Evolutionary conservation across 2,113 vertebrate species (phyloP).

Genomic region (Penelope pileata): DNA sequence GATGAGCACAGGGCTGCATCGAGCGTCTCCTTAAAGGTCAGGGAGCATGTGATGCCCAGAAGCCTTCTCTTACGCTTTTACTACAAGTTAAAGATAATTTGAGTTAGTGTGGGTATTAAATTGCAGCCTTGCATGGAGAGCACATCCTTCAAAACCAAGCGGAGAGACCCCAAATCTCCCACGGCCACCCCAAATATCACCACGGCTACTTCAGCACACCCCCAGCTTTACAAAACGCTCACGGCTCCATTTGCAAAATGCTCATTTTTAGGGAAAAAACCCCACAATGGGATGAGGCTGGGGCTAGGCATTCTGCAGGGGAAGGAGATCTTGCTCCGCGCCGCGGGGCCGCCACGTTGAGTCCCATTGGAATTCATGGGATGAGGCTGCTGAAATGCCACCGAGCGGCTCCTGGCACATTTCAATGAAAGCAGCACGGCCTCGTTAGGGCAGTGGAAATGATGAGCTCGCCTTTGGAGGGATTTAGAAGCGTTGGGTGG

Average conservation of each 20-base stretch:
- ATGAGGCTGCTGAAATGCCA: slow-evolving; percentile 16
- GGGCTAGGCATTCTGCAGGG: not conserved
- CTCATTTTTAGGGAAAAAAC: not conserved
- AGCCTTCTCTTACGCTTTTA: not conserved
- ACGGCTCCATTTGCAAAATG: not conserved
- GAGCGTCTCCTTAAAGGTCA: not conserved
- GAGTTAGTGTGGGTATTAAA: not conserved
- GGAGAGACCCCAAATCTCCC: not conserved
- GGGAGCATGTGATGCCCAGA: not conserved
- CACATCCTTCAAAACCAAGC: not conserved
- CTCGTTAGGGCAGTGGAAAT: not conserved
- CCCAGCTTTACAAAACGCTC: not conserved
- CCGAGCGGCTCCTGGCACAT: not conserved
- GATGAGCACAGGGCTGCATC: not conserved
- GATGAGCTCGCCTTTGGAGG: not conserved
- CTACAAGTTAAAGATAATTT: not conserved
- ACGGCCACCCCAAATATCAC: not conserved
- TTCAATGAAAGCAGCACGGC: not conserved
- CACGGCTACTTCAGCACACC: not conserved
- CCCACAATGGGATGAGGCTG: not conserved
- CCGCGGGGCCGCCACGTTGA: not conserved
- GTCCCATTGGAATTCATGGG: not conserved
- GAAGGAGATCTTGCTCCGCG: not conserved
- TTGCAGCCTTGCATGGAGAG: not conserved
- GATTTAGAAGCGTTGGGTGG: not conserved